Evolutionary conservation across 2,113 vertebrate species (phyloP), one percentile per base, ranked within the genome.

Genomic region (Epinephelus lanceolatus): DNA sequence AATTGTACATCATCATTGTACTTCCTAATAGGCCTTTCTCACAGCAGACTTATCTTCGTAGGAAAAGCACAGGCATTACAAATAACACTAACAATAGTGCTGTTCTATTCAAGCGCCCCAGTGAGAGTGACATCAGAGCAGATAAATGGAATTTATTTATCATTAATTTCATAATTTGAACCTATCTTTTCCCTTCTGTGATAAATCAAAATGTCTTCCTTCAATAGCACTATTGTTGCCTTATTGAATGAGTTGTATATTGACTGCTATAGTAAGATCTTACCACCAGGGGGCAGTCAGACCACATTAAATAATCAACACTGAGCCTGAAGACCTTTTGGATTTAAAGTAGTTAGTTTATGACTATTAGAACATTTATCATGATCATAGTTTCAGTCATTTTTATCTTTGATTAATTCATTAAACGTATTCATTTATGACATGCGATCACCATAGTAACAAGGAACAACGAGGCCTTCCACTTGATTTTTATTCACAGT

Each of bases 251-350:
- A 19, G 45, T 42, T 19, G 3, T 5, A 10, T 51, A 45, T 33
- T 4, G 14, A n/a, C 7, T 73, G 55, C n/a, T 17, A 14, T 15
- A 25, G 4, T 4, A 14, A 6, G 19, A n/a, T 17, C 0, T 62
- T 60, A 5, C 86, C 83, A 79, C 74, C 57, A 83, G 86, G 71
- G 47, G 4, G 55, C 71, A 79, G 27, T 78, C 59, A 59, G 60
- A 49, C 62, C 12, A 11, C 30, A 27, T 21, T 0, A 2, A 23
- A 30, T 13, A 23, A 5, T 27, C 3, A 40, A 21, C 53, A 69
- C 19, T 19, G 0, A 5, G 3, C 3, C 10, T 21, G 23, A 67
- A 25, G 13, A 8, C 6, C 7, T 10, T 56, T 30, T 14, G 9
- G 3, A 27, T 15, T 60, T 17, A 27, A 18, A 53, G 15, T 4